Conservation (phyloP, 2,113 vertebrate genomes). For the Tetraodon nigroviridis region DNA sequence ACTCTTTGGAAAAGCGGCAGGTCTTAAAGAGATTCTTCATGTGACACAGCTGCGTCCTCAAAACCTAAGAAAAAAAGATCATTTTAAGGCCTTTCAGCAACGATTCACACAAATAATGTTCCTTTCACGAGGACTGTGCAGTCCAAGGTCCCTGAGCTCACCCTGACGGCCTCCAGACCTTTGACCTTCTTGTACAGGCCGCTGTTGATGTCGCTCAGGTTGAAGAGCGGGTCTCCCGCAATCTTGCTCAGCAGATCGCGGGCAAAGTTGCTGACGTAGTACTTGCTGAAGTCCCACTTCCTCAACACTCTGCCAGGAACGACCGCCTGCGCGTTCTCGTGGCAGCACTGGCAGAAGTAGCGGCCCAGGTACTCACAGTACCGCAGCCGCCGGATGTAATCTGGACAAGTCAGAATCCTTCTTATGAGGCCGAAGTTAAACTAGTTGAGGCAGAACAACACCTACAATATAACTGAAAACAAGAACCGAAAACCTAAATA, state of each 20-base stretch:
- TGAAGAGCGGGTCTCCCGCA: conserved; percentile 92
- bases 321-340: conserved; percentile 86
- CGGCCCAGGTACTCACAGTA: conserved; percentile 98
- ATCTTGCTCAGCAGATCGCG: conserved; percentile 93
- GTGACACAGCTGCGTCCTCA: conserved; percentile 88
- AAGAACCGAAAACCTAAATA: neutral
- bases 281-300: conserved; percentile 98
- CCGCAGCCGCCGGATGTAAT: conserved; percentile 92
- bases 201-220: conserved; percentile 88
- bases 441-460: neutral
- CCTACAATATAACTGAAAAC: neutral
- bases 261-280: conserved; percentile 94
- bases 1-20: conserved; percentile 90
- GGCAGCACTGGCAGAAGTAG: conserved; percentile 99
- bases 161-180: conserved; percentile 85
- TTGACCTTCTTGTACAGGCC: conserved; percentile 89
- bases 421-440: neutral
- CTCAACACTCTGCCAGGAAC: conserved; percentile 88
- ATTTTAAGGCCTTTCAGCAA: neutral
- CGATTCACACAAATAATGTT: too few relatives aligned
- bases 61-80: conserved; percentile 71
- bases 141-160: conserved; percentile 56
- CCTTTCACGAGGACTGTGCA: too few relatives aligned
- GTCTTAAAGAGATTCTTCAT: conserved; percentile 98
- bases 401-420: conserved; percentile 55